phyloP scores from a whole-genome alignment of 37 sponge, comb jelly and placozoan genomes.

The Cliona cf. orientalis region DNA sequence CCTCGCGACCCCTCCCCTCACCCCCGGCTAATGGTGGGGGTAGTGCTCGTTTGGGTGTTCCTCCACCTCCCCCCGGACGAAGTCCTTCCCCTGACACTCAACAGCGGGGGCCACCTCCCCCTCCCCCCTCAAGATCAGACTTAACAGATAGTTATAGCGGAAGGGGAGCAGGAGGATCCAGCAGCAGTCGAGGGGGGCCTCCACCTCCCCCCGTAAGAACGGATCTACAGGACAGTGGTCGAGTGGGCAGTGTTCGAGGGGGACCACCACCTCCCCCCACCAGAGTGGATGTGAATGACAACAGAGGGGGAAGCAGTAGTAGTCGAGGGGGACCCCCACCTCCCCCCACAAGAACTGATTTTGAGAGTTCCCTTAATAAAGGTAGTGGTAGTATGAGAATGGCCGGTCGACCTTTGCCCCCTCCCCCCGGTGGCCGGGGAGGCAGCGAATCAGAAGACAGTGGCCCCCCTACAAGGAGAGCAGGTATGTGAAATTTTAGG shows the following conservation, averaged over 20 bases:
- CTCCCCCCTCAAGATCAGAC: too few species aligned
- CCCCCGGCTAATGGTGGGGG: constrained; percentile 18
- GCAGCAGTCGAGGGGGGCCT: too few species aligned
- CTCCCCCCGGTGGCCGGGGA: neutral
- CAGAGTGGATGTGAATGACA: neutral
- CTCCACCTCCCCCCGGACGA: neutral
- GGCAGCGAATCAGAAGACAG: constrained; percentile 1
- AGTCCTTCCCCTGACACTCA: constrained; percentile 58
- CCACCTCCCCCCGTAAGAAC: neutral
- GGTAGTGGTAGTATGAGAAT: neutral
- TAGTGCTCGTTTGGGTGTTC: neutral
- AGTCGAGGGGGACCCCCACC: constrained; percentile 21
- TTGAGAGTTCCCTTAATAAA: too few species aligned
- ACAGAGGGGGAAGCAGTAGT: too few species aligned
- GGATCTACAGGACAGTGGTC: too few species aligned
- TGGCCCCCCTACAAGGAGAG: neutral
- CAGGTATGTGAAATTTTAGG: too few species aligned
- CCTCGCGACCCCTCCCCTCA: constrained; percentile 11
- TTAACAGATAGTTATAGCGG: too few species aligned
- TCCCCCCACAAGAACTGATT: neutral
- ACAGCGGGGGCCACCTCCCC: constrained; percentile 7
- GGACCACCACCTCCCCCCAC: constrained; percentile 16
- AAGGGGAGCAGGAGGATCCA: too few species aligned
- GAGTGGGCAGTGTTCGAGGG: too few species aligned
- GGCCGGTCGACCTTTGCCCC: constrained; percentile 3